phyloP scores from a whole-genome alignment of 2,113 vertebrate genomes.

The Muntiacus muntjak region DNA sequence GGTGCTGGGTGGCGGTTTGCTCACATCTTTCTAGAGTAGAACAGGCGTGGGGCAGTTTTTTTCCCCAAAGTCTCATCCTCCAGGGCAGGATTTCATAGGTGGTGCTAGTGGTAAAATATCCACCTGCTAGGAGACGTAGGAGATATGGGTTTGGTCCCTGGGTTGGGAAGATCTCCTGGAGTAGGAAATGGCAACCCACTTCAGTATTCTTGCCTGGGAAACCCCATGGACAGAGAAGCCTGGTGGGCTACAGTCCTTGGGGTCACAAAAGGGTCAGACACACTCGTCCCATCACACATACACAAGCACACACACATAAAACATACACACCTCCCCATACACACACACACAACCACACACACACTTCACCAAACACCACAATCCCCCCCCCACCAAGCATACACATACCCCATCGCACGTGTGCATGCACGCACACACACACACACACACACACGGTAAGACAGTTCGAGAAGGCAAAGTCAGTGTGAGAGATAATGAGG shows the following conservation, averaged over 20 bases:
- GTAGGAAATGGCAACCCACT: background rate
- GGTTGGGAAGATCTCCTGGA: background rate
- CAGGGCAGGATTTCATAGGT: background rate
- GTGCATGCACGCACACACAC: accelerated
- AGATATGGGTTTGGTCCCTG: background rate
- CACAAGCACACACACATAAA: background rate
- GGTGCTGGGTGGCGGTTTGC: background rate
- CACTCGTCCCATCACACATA: background rate
- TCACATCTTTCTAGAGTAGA: background rate
- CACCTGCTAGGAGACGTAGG: background rate
- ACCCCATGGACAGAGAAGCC: background rate
- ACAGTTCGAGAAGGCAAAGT: background rate
- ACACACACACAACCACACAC: background rate
- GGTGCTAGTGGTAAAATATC: background rate
- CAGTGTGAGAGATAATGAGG: background rate
- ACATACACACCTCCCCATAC: background rate
- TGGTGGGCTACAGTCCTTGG: background rate
- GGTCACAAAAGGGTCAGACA: background rate
- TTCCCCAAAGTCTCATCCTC: background rate
- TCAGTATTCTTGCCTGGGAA: background rate
- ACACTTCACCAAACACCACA: background rate
- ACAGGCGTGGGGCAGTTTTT: background rate
- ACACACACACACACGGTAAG: background rate
- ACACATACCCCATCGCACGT: background rate
- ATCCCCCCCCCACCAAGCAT: background rate